Conservation (phyloP, 2,113 vertebrate species). For the Alethe diademata region DNA sequence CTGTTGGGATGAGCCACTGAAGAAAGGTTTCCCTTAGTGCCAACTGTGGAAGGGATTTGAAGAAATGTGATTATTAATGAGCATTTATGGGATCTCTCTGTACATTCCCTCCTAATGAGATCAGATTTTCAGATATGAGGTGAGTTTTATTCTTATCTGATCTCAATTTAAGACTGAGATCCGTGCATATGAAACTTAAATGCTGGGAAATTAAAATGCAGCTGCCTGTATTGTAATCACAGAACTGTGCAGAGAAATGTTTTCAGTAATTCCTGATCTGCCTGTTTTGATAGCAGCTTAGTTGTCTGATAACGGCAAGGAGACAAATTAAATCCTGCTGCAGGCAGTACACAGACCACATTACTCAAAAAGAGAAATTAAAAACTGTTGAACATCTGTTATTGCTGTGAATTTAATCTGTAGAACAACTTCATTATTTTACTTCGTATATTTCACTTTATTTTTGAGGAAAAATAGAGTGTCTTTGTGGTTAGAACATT, state of each 20-base stretch:
- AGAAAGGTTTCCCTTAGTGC: neutral
- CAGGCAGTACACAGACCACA: conserved; percentile 48
- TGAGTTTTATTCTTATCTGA: conserved; percentile 15
- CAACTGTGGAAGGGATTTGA: neutral
- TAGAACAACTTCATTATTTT: conserved; percentile 52
- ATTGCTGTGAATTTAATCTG: conserved; percentile 35
- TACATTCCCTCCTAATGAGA: neutral
- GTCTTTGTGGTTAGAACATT: neutral
- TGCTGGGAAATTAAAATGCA: conserved; percentile 33
- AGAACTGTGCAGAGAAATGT: conserved; percentile 4
- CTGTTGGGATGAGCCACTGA: neutral
- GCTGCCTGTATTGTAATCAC: conserved; percentile 24
- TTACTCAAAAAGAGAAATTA: conserved; percentile 56
- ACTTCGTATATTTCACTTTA: conserved; percentile 26
- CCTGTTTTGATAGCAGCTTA: conserved; percentile 58
- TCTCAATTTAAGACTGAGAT: neutral
- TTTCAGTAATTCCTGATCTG: conserved; percentile 55
- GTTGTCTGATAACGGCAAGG: conserved; percentile 36
- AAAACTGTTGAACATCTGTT: conserved; percentile 63
- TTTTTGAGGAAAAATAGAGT: neutral
- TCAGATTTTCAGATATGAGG: conserved; percentile 11
- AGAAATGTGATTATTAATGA: neutral
- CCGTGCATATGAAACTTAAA: neutral
- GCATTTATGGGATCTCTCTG: neutral
- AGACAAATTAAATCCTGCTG: conserved; percentile 66